Conservation (phyloP, 2,797 vertebrate genomes). For the Tympanoctomys barrerae region DNA sequence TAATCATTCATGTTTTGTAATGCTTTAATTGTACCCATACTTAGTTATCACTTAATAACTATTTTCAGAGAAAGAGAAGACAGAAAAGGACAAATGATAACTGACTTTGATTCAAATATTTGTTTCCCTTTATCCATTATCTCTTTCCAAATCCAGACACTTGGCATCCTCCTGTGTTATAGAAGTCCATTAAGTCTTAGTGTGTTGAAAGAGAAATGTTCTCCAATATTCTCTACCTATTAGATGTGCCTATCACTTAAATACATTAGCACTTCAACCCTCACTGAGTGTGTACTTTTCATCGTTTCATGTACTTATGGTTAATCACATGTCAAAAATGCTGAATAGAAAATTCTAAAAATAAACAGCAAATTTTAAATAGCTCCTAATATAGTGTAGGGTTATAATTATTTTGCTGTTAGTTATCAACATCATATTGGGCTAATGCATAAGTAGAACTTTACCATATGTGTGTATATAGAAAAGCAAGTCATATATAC, state of each 20-base stretch:
- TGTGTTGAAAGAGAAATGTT: constrained; percentile 25
- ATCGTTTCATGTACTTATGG: neutral
- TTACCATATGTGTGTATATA: neutral
- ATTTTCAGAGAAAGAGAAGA: constrained; percentile 6
- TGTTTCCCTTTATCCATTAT: neutral
- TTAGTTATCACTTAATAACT: neutral
- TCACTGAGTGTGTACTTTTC: neutral
- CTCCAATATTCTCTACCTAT: neutral
- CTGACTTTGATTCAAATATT: neutral
- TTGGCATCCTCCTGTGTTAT: neutral
- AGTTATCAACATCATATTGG: neutral
- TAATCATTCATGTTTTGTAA: too few relatives aligned
- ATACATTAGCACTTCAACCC: neutral
- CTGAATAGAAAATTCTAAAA: neutral
- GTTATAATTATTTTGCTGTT: neutral
- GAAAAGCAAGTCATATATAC: too few relatives aligned
- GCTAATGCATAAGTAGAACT: neutral
- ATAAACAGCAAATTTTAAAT: neutral
- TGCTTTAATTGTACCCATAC: neutral
- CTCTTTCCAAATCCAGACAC: neutral
- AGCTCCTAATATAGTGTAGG: neutral
- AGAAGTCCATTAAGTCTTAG: neutral
- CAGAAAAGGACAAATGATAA: neutral
- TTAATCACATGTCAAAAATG: neutral
- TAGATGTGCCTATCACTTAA: neutral